Percentiles rank a stretch among this genome's conserved stretches.
Evolutionary conservation across 2,888 invertebrate species (phyloP).

Genomic region (Callinectes sapidus): DNA sequence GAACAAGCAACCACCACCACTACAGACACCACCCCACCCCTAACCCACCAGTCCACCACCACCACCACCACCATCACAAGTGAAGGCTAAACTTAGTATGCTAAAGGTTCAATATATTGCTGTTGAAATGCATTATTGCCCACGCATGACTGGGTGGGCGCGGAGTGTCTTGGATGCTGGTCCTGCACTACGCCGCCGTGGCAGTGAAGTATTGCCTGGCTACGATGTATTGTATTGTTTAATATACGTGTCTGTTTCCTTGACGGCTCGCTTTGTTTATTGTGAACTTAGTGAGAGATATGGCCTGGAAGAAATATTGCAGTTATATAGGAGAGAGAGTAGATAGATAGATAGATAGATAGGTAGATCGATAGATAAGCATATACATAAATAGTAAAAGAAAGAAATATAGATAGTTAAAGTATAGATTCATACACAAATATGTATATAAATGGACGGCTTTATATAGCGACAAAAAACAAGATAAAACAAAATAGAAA

Average conservation of each 20-base stretch:
- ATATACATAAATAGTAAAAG: not conserved
- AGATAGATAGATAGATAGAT: not conserved
- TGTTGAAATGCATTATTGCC: not conserved
- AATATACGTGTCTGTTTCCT: conserved; percentile 4
- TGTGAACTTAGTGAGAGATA: not conserved
- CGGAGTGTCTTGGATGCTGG: not conserved
- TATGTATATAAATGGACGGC: too few species aligned
- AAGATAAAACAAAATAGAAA: too few species aligned
- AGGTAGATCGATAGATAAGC: not conserved
- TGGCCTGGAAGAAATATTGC: not conserved
- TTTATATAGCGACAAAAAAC: too few species aligned
- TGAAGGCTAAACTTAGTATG: not conserved
- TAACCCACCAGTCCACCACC: not conserved
- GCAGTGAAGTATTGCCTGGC: not conserved
- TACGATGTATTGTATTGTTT: not conserved
- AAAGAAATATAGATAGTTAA: not conserved
- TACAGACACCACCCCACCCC: not conserved
- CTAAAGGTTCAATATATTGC: not conserved
- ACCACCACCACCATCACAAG: not conserved
- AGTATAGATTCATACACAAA: too few species aligned
- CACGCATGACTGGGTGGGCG: not conserved
- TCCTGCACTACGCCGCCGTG: not conserved
- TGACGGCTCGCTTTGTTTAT: conserved; percentile 7
- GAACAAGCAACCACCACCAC: not conserved
- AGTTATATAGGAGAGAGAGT: not conserved